Evolutionary conservation across 2,888 invertebrate species (phyloP).

Genomic region (Meiosimyza decipiens): DNA sequence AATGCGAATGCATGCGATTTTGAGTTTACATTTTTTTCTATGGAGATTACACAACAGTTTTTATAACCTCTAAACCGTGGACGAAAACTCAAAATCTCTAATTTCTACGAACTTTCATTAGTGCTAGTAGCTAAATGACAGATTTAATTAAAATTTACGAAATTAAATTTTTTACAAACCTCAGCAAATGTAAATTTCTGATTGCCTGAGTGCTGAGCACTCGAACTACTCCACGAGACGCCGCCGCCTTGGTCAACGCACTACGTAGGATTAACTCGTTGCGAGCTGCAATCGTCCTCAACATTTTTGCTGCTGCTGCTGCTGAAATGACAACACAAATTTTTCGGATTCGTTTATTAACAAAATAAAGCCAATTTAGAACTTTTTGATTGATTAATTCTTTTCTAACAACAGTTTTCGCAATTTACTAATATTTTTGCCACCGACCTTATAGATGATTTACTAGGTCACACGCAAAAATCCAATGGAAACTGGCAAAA

Average conservation of each 20-base stretch:
- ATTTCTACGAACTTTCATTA: not conserved
- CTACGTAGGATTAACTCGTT: slow-evolving; percentile 74
- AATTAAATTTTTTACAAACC: slow-evolving; percentile 49
- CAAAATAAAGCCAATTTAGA: too few species aligned
- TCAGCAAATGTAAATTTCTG: slow-evolving; percentile 52
- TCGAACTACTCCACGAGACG: slow-evolving; percentile 60
- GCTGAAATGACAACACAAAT: slow-evolving; percentile 30
- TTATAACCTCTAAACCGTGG: slow-evolving; percentile 63
- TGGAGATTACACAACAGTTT: slow-evolving; percentile 62
- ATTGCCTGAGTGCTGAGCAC: slow-evolving; percentile 53
- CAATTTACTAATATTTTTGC: slow-evolving; percentile 28
- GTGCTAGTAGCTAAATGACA: not conserved
- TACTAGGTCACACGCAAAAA: slow-evolving; percentile 49
- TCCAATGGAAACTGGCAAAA: not conserved
- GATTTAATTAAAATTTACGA: too few species aligned
- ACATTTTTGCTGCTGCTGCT: slow-evolving; percentile 69
- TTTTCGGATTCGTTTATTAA: not conserved
- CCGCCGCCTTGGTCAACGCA: slow-evolving; percentile 70
- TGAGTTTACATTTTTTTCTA: slow-evolving; percentile 5
- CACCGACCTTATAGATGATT: slow-evolving; percentile 52
- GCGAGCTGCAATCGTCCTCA: slow-evolving; percentile 79
- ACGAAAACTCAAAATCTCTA: not conserved
- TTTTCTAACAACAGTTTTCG: too few species aligned
- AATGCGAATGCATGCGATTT: not conserved
- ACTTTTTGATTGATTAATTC: too few species aligned